Base-by-base conservation (phyloP, 2,888 invertebrate species). In the Eristalis arbustorum region DNA sequence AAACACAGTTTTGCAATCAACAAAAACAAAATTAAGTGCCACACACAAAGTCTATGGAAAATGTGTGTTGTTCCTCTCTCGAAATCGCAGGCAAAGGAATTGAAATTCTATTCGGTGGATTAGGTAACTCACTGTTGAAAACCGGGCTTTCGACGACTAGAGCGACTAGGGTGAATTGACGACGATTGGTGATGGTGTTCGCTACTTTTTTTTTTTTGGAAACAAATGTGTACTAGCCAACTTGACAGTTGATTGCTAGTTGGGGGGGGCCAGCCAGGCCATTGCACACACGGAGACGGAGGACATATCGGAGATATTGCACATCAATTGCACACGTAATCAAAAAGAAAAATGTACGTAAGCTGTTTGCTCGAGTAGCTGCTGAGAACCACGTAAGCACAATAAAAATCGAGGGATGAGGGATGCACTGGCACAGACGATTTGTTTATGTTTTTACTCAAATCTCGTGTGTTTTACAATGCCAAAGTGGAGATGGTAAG, bases 241-340 rank as follows among this genome's bases (percentile, higher is more conserved):
- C 37, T 37, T 49, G 49, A 49, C 49, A 49, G 49, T 49, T 18
- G 49, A 49, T 37, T 37, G 37, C 37, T 31, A 5, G 8, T 31
- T 8, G 6, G n/a, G n/a, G n/a, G n/a, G n/a, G n/a, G n/a, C n/a
- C n/a, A n/a, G 6, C 31, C 6, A 37, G 34, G 11, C 11, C 11
- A 10, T 2, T 37, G 37, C 37, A 37, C 37, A 13, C 13, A 37
- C 0, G 13, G 2, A 2, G 37, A 37, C 13, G 56, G 56, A 8
- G 56, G 18, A 10, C 4, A 56, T 37, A 13, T 8, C 2, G 0
- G 3, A n/a, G 34, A 59, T 49, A 74, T 23, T 77, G 73, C 85
- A 85, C 81, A 81, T 74, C 49, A 49, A 85, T 62, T 82, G 82
- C 82, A 85, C 66, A 85, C 85, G 85, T 85, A 85, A 85, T 82